phyloP scores from a whole-genome alignment of 2,888 invertebrate species.

The Rotaria socialis region DNA sequence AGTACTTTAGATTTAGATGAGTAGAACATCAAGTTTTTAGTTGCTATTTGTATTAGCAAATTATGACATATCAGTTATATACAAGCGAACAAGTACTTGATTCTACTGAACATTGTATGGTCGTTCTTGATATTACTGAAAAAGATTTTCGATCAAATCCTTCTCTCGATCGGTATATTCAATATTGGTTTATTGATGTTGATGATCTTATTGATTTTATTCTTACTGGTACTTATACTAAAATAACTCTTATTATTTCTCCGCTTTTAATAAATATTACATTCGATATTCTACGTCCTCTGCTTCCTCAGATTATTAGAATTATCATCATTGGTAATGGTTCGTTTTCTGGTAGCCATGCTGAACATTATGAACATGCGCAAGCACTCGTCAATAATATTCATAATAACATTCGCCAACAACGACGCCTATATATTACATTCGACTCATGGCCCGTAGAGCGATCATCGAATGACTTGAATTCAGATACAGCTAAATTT shows the following conservation, averaged over 20 bases:
- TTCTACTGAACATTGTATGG: background rate
- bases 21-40: too few species aligned
- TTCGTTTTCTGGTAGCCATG: background rate
- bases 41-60: too few species aligned
- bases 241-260: background rate
- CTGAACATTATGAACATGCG: background rate
- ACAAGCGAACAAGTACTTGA: background rate
- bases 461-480: background rate
- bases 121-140: background rate
- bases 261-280: background rate
- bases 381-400: background rate
- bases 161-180: background rate
- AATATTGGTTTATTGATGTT: background rate
- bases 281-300: background rate
- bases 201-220: background rate
- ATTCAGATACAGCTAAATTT: background rate
- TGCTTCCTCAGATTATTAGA: background rate
- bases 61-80: background rate
- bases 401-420: background rate
- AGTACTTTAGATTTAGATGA: too few species aligned
- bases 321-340: background rate
- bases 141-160: background rate
- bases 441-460: background rate
- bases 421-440: background rate
- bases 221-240: background rate